These are phyloP conservation scores for Hypotaenidia philippensis DNA, from an alignment of 2,797 vertebrate species.

Conservation along the genomic window DNA sequence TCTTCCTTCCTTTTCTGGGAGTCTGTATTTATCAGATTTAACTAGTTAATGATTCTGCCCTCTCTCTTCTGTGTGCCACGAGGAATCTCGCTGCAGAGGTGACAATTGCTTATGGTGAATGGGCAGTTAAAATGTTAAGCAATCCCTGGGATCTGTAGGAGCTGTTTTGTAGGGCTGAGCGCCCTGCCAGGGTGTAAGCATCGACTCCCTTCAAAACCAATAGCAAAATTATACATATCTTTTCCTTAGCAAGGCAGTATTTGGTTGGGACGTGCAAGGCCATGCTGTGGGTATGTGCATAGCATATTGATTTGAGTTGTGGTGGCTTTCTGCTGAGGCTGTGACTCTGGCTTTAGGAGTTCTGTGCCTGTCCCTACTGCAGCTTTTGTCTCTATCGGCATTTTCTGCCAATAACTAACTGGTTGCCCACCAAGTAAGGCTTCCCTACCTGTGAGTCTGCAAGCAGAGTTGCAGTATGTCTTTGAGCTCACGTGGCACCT, in stretches of 20 bases:
- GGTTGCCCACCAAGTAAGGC: background rate
- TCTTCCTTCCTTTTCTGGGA: conserved; percentile 25
- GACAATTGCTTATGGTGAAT: background rate
- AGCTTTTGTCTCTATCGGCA: background rate
- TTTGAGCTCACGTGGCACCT: background rate
- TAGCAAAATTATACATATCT: background rate
- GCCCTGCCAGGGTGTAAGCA: background rate
- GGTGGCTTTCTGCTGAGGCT: background rate
- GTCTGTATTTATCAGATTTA: conserved; percentile 73
- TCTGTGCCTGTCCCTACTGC: background rate
- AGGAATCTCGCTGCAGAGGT: background rate
- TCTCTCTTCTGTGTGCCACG: background rate
- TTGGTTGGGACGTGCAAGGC: background rate
- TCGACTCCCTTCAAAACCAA: accelerated
- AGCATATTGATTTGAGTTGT: background rate
- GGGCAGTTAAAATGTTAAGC: background rate
- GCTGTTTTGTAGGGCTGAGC: background rate
- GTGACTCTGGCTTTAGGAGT: background rate
- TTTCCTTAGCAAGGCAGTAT: background rate
- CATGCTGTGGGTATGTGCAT: accelerated
- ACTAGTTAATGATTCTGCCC: conserved; percentile 58
- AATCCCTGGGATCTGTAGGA: background rate
- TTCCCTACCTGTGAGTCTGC: background rate
- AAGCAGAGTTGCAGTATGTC: background rate
- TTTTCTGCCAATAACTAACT: background rate